phyloP scores from a whole-genome alignment of 2,888 invertebrate species.

The Ophion obscuratus region DNA sequence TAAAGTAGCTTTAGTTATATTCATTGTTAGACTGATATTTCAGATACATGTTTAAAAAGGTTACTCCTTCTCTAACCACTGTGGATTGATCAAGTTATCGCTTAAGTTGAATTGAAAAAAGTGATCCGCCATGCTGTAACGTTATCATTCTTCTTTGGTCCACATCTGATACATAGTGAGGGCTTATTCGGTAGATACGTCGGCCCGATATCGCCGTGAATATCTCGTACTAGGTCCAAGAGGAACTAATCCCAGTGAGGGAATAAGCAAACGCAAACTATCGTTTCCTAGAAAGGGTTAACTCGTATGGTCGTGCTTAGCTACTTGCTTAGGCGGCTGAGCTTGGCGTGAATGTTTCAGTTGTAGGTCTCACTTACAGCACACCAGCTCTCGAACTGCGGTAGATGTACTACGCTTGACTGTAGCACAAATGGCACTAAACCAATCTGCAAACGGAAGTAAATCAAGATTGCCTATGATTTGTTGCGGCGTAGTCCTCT shows the following conservation, averaged over 20 bases:
- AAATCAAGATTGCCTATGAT: constrained; percentile 83
- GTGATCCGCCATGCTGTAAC: not conserved
- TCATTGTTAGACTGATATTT: too few relatives aligned
- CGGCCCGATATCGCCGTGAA: constrained; percentile 39
- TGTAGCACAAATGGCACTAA: constrained; percentile 80
- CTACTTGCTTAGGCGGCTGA: constrained; percentile 74
- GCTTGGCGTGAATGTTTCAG: constrained; percentile 64
- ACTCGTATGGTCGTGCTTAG: constrained; percentile 71
- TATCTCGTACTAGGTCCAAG: constrained; percentile 49
- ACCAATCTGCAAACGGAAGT: constrained; percentile 83
- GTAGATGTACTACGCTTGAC: constrained; percentile 79
- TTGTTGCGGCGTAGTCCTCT: constrained; percentile 79
- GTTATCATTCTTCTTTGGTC: not conserved
- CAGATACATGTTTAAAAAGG: too few relatives aligned
- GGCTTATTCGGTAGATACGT: constrained; percentile 40
- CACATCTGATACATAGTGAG: constrained; percentile 41
- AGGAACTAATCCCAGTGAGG: constrained; percentile 75
- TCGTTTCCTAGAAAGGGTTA: constrained; percentile 76
- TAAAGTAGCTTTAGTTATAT: too few relatives aligned
- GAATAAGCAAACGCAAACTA: constrained; percentile 37
- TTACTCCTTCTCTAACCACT: too few relatives aligned
- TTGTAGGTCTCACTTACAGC: constrained; percentile 53
- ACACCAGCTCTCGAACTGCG: constrained; percentile 58
- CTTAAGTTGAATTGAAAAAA: not conserved
- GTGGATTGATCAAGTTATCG: not conserved